Evolutionary conservation across 2,113 vertebrate genomes (phyloP), one percentile per base, ranked within the genome.

Genomic region (Otocyon megalotis): DNA sequence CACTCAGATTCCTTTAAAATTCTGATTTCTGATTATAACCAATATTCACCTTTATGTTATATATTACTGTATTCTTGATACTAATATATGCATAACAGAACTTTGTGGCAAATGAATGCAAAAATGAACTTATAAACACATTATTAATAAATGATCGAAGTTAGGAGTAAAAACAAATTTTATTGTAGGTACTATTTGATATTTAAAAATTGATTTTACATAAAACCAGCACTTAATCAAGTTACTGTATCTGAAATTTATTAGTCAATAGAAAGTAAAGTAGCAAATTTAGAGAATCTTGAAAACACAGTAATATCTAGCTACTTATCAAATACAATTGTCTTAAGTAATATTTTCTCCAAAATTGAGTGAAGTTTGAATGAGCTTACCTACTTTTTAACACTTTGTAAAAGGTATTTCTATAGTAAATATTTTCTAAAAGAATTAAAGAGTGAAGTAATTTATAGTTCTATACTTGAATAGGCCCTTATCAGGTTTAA

Each of bases 391-490:
- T 69, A 53, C 1, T 77, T 90, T n/a, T 35, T 16, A 85, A 74
- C 16, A 7, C 50, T 43, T 35, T 60, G 6, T 20, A 76, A 95
- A 9, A 92, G 82, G 26, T 53, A 17, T n/a, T 3, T 77, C 4
- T 65, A 84, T 65, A 72, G 71, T 54, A 86, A 91, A 72, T 43
- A 71, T 2, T 92, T 87, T 56, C n/a, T 81, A 93, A 63, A 94
- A 88, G 65, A 9, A 8, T 95, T 2, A 30, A 63, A 65, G 53
- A 6, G 22, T 32, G 12, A 48, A 60, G 5, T 12, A 10, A 15
- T 96, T 94, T 37, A 67, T 94, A 54, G 60, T 88, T 82, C 74
- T 96, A 86, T 80, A 32, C 30, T 97, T 92, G 26, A 32, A 94
- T 48, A 85, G 15, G 92, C 28, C 2, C 69, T 94, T 96, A 50